A percentile compares a stretch with the other conserved stretches of the same genome.
Evolutionary conservation across 2,113 vertebrate species (phyloP).

Genomic region (Psittacula cyanocephala): DNA sequence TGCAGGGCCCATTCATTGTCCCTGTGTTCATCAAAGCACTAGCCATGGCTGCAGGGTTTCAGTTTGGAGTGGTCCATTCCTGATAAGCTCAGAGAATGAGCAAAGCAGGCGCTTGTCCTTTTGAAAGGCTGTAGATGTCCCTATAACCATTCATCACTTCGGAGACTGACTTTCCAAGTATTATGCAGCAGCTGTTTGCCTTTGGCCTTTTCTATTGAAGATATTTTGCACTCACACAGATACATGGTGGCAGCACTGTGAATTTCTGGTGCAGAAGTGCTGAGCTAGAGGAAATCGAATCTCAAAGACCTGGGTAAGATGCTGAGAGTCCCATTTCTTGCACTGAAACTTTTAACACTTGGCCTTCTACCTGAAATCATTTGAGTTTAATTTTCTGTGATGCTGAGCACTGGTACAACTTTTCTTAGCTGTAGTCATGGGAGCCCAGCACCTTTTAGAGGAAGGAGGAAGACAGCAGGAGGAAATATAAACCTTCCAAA

Average conservation of each 20-base stretch:
- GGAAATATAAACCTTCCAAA: background rate
- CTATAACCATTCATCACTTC: background rate
- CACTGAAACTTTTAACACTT: background rate
- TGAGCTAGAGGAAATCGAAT: constrained; percentile 13
- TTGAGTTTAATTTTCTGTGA: background rate
- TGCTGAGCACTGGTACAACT: background rate
- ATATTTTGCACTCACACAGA: background rate
- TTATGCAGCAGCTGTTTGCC: background rate
- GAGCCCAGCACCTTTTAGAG: background rate
- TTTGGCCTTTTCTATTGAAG: background rate
- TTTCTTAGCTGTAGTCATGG: background rate
- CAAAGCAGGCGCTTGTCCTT: background rate
- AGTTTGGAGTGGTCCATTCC: background rate
- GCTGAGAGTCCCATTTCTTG: background rate
- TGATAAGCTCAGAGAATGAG: background rate
- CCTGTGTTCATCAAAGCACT: background rate
- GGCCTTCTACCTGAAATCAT: background rate
- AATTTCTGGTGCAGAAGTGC: background rate
- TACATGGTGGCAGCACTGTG: background rate
- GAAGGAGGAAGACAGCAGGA: background rate
- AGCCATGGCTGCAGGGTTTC: background rate
- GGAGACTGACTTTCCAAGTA: background rate
- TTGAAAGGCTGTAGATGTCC: background rate
- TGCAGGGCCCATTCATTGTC: background rate
- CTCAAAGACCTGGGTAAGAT: background rate